Conservation (phyloP, 1,140 invertebrate species). For the Scaptomyza montana region DNA sequence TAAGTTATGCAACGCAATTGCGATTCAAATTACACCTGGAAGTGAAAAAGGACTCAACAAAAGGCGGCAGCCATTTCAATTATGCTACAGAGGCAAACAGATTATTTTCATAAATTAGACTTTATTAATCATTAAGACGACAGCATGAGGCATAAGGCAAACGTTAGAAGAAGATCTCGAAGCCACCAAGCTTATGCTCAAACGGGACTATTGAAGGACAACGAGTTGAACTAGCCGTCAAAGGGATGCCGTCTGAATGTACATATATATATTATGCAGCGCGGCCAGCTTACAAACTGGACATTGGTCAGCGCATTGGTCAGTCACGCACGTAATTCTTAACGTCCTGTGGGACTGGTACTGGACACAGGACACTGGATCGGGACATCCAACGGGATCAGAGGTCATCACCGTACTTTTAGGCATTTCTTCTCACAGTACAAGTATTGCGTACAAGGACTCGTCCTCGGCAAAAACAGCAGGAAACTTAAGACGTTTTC, state of each 20-base stretch:
- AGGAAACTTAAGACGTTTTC: constrained; percentile 79
- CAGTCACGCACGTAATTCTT: constrained; percentile 75
- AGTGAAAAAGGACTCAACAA: constrained; percentile 22
- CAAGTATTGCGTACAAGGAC: constrained; percentile 11
- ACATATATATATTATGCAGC: constrained; percentile 17
- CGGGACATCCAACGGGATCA: constrained; percentile 72
- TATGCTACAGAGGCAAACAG: constrained; percentile 59
- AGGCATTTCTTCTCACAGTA: constrained; percentile 76
- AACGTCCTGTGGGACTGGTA: constrained; percentile 50
- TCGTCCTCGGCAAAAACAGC: constrained; percentile 36
- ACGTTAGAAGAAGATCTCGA: constrained; percentile 16
- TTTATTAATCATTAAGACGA: constrained; percentile 81
- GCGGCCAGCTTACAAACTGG: constrained; percentile 66
- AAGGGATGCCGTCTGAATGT: constrained; percentile 54
- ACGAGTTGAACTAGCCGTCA: constrained; percentile 45
- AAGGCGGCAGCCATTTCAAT: constrained; percentile 38
- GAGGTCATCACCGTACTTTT: constrained; percentile 82
- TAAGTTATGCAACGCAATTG: constrained; percentile 52
- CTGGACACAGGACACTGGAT: constrained; percentile 24
- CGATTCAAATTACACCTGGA: constrained; percentile 74
- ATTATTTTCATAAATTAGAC: constrained; percentile 83
- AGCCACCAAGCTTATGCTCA: neutral
- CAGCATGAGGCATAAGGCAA: constrained; percentile 48
- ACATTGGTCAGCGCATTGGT: constrained; percentile 80
- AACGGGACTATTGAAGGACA: constrained; percentile 64